A percentile compares a stretch with the other conserved stretches of the same genome.
phyloP scores from a whole-genome alignment of 2,797 vertebrate genomes.

The Scyliorhinus canicula region DNA sequence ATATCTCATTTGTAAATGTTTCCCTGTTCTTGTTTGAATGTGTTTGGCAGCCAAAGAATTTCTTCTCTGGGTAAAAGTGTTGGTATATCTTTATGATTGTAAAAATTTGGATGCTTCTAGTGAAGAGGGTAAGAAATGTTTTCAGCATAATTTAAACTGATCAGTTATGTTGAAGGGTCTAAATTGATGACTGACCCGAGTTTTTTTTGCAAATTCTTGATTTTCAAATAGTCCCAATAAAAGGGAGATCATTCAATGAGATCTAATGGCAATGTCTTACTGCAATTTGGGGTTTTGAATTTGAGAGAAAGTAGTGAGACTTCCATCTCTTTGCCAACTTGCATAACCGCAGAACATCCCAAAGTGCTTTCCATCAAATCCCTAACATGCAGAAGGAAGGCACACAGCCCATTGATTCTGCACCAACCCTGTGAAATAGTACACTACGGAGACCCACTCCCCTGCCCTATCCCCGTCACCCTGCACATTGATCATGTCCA shows the following conservation, averaged over 20 bases:
- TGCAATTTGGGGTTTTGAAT: neutral
- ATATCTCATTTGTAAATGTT: neutral
- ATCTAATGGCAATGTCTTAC: neutral
- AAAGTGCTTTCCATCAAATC: too few species aligned
- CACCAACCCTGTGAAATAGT: too few species aligned
- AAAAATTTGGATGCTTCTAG: neutral
- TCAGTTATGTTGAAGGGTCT: neutral
- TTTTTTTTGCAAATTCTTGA: neutral
- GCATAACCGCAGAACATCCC: neutral
- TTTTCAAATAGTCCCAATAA: neutral
- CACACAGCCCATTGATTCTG: too few species aligned
- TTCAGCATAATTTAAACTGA: neutral
- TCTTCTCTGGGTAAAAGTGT: neutral
- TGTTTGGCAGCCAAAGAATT: neutral
- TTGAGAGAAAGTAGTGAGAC: neutral
- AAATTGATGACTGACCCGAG: neutral
- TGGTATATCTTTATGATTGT: neutral
- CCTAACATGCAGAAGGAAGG: too few species aligned
- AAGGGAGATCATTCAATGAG: neutral
- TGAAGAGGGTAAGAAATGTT: neutral
- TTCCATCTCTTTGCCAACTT: neutral
- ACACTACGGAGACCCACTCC: too few species aligned
- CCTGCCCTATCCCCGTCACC: too few species aligned
- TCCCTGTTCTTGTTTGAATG: neutral
- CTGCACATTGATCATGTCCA: too few species aligned